Evolutionary conservation across 2,888 invertebrate genomes (phyloP).

Genomic region (Lordiphosa andalusiaca): DNA sequence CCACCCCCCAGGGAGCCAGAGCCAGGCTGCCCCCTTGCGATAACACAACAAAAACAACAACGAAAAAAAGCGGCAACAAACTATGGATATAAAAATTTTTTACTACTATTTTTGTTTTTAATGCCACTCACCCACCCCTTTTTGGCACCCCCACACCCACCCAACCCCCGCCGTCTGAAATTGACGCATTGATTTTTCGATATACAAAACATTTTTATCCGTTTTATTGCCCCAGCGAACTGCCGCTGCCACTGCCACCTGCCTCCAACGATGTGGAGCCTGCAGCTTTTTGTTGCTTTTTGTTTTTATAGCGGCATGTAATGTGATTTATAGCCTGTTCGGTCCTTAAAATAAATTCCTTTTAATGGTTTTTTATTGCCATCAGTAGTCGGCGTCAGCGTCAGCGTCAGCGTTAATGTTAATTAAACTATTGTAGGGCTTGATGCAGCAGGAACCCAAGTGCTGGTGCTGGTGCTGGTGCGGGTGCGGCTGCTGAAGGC

Average conservation of each 20-base stretch:
- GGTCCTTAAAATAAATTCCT: slow-evolving; percentile 74
- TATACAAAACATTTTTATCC: slow-evolving; percentile 59
- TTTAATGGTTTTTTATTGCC: slow-evolving; percentile 74
- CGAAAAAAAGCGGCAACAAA: slow-evolving; percentile 50
- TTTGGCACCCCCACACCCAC: too few species aligned
- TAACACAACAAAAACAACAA: slow-evolving; percentile 15
- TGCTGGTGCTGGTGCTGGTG: too few species aligned
- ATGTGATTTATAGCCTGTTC: slow-evolving; percentile 71
- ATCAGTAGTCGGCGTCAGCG: slow-evolving; percentile 58
- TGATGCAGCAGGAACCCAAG: slow-evolving; percentile 20
- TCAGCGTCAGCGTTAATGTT: slow-evolving; percentile 67
- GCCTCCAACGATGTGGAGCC: slow-evolving; percentile 17
- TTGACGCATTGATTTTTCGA: slow-evolving; percentile 69
- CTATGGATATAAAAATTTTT: slow-evolving; percentile 64
- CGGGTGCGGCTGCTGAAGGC: not conserved
- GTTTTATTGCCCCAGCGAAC: slow-evolving; percentile 37
- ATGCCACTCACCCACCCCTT: not conserved
- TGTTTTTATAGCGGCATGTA: slow-evolving; percentile 69
- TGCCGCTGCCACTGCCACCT: slow-evolving; percentile 46
- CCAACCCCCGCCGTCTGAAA: slow-evolving; percentile 21
- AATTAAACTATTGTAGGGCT: slow-evolving; percentile 71
- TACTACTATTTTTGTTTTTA: slow-evolving; percentile 42
- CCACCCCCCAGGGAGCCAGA: slow-evolving; percentile 4
- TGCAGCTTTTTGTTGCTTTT: slow-evolving; percentile 47
- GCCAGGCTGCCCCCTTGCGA: slow-evolving; percentile 19